These are phyloP conservation scores for Oryzias curvinotus DNA, from an alignment of 2,113 vertebrate genomes.

Conservation along the genomic window DNA sequence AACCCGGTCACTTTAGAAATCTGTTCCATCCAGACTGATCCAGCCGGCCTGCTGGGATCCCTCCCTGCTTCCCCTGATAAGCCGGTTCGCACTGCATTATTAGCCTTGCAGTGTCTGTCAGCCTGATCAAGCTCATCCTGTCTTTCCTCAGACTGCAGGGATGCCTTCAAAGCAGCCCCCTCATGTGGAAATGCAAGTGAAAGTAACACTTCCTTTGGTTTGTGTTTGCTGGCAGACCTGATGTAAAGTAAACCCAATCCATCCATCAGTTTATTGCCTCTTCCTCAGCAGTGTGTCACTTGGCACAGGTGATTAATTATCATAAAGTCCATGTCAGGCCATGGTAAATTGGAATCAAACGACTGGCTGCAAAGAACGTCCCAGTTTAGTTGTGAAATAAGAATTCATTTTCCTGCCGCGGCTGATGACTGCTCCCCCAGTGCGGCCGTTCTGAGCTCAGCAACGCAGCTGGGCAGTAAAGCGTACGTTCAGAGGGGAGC, in stretches of 20 bases:
- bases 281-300: slow-evolving; percentile 56
- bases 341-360: slow-evolving; percentile 59
- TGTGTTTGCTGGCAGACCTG: slow-evolving; percentile 19
- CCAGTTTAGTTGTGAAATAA: slow-evolving; percentile 57
- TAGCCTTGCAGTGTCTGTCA: slow-evolving; percentile 27
- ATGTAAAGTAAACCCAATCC: slow-evolving; percentile 30
- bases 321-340: slow-evolving; percentile 49
- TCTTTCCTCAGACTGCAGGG: slow-evolving; percentile 23
- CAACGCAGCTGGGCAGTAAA: slow-evolving; percentile 10
- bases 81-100: slow-evolving; percentile 28
- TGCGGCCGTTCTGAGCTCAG: slow-evolving; percentile 19
- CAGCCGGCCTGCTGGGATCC: slow-evolving; percentile 46
- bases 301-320: slow-evolving; percentile 56
- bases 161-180: slow-evolving; percentile 28
- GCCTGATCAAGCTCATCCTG: slow-evolving; percentile 35
- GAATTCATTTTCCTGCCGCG: slow-evolving; percentile 44
- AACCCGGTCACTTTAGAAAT: slow-evolving; percentile 64
- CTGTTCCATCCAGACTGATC: slow-evolving; percentile 49
- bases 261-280: slow-evolving; percentile 38
- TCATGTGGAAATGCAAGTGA: slow-evolving; percentile 35
- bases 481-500: slow-evolving; percentile 16
- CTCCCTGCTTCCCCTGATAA: slow-evolving; percentile 48
- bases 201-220: neutral
- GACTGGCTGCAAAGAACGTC: slow-evolving; percentile 54
- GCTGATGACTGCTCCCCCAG: slow-evolving; percentile 22